Base-by-base conservation (phyloP, 2,797 vertebrate genomes). In the Sparus aurata region DNA sequence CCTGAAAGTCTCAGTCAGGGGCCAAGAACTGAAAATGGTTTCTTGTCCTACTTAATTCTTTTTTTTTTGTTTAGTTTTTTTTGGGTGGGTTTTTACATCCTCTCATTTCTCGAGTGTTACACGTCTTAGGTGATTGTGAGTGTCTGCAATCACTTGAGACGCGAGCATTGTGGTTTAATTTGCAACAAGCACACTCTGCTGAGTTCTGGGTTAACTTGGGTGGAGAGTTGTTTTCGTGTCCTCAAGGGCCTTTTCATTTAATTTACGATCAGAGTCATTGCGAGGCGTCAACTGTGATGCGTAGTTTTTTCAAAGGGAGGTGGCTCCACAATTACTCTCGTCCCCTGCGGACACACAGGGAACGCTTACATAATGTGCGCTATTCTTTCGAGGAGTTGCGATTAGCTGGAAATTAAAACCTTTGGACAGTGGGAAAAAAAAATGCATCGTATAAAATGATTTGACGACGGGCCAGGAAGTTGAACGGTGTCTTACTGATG, bases 181-280 rank as follows among this genome's bases (percentile, higher is more conserved):
- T 75, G 13, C 34, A 80, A 81, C 62, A 71, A 72, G 80, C 55
- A 46, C 80, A 62, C 61, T 79, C 45, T 68, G 43, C 59, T 79
- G 77, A 79, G 43, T 79, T 74, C 55, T 59, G 64, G 47, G 45
- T 52, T 75, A 65, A 90, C 70, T 83, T 75, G 74, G 63, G 25
- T 30, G 3, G 53, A 49, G 66, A 81, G 47, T 69, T 68, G 45
- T 65, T 81, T 84, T 68, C 17, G 75, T 85, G 77, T 80, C 69
- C 65, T 79, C 38, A 54, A 75, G 64, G 30, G 60, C 64, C 59
- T 73, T 85, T 84, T 89, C 71, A 87, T 90, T 90, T 62, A 53
- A 90, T 91, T 89, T 89, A 89, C 90, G 74, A 75, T 85, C 66
- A 65, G 75, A 79, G 87, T 90, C 58, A 84, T 77, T 88, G 69